phyloP scores from a whole-genome alignment of 2,113 vertebrate genomes.

The Castor canadensis region DNA sequence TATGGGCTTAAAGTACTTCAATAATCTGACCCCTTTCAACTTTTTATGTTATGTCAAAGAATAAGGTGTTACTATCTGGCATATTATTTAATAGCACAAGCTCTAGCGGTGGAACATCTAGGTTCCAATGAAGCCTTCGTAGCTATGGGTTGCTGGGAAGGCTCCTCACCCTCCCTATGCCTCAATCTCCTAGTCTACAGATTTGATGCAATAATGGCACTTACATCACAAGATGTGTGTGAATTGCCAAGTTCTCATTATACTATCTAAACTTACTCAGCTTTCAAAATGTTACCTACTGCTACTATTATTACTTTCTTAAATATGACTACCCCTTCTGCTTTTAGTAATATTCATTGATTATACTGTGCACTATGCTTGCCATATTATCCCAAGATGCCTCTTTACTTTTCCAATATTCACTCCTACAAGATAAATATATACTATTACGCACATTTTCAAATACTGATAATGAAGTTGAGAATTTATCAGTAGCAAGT shows the following conservation, averaged over 20 bases:
- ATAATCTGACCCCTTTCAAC: neutral
- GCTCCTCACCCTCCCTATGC: neutral
- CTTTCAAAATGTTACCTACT: neutral
- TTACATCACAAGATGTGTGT: neutral
- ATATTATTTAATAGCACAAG: neutral
- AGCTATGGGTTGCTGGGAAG: neutral
- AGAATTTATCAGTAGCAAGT: neutral
- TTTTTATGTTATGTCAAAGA: neutral
- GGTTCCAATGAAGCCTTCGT: neutral
- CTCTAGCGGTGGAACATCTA: neutral
- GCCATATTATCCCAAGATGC: neutral
- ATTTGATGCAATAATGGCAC: neutral
- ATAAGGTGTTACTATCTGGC: neutral
- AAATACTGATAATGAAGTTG: neutral
- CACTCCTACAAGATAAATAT: neutral
- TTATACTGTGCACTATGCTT: neutral
- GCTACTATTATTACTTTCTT: neutral
- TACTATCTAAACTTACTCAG: neutral
- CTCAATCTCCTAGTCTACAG: neutral
- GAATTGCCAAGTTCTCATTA: neutral
- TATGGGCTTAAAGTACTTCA: neutral
- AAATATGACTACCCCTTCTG: neutral
- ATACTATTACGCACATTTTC: neutral
- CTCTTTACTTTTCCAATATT: slow-evolving; percentile 1
- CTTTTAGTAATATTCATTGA: neutral